Evolutionary conservation across 2,888 invertebrate species (phyloP).

Genomic region (Ectropis crepuscularia): DNA sequence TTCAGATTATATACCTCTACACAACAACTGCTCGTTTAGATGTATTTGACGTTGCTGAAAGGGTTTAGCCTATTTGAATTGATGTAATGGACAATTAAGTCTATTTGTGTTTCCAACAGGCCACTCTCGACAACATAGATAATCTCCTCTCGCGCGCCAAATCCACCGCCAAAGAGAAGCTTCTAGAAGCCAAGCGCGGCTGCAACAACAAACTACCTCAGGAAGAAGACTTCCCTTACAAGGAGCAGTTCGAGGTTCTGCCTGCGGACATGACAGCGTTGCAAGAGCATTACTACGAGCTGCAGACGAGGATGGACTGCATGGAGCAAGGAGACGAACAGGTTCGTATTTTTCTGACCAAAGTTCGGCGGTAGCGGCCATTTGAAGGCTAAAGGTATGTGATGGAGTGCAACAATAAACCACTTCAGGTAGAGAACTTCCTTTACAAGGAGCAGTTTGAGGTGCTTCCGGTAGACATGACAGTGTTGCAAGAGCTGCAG

Average conservation of each 20-base stretch:
- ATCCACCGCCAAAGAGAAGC: slow-evolving; percentile 76
- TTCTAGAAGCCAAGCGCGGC: slow-evolving; percentile 79
- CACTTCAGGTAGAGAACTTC: too few relatives aligned
- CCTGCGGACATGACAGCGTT: slow-evolving; percentile 82
- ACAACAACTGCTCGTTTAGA: too few relatives aligned
- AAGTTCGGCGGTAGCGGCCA: too few relatives aligned
- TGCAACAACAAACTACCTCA: slow-evolving; percentile 84
- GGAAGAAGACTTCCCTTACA: slow-evolving; percentile 83
- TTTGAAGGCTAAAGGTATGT: too few relatives aligned
- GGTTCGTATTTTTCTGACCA: too few relatives aligned
- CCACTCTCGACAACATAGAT: slow-evolving; percentile 68
- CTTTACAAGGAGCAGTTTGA: slow-evolving; percentile 51
- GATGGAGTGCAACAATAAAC: too few relatives aligned
- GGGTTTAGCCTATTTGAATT: too few relatives aligned
- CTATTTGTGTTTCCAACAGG: slow-evolving; percentile 45
- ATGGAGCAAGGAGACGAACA: slow-evolving; percentile 84
- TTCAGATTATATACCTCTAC: too few relatives aligned
- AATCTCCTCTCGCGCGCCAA: slow-evolving; percentile 57
- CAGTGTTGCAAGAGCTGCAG: too few relatives aligned
- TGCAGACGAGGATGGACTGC: slow-evolving; percentile 87
- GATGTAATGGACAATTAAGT: background rate
- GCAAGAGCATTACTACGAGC: slow-evolving; percentile 78
- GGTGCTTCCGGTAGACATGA: too few relatives aligned
- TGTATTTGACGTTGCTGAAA: too few relatives aligned
- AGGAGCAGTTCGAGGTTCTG: slow-evolving; percentile 79